These are phyloP conservation scores for Pseudopipra pipra DNA, from an alignment of 2,113 vertebrate species.

Conservation along the genomic window DNA sequence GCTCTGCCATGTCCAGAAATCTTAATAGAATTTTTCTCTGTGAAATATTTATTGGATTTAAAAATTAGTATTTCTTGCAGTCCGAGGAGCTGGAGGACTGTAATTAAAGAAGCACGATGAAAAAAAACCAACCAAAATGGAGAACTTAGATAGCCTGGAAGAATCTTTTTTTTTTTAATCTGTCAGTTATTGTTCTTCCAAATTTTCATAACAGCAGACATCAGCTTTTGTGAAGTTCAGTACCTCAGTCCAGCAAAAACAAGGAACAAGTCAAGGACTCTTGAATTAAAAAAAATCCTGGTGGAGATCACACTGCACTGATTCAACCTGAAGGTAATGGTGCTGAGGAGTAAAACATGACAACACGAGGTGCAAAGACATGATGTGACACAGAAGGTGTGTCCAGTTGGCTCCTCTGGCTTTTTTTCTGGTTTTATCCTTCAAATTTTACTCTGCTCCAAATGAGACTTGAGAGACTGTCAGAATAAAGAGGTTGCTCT, in stretches of 20 bases:
- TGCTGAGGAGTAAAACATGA: neutral
- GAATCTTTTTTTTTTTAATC: neutral
- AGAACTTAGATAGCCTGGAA: neutral
- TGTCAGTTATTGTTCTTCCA: neutral
- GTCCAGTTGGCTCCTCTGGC: accelerated
- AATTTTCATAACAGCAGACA: neutral
- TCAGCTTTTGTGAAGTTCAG: neutral
- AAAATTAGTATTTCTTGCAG: neutral
- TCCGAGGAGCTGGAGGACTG: neutral
- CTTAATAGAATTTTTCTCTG: neutral
- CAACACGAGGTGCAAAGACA: neutral
- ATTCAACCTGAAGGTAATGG: neutral
- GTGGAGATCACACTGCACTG: neutral
- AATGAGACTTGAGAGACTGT: neutral
- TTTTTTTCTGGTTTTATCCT: neutral
- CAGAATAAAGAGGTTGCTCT: neutral
- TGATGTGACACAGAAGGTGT: neutral
- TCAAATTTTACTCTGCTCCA: neutral
- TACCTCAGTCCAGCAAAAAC: neutral
- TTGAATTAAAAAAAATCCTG: neutral
- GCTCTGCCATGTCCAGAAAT: neutral
- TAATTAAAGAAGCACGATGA: neutral
- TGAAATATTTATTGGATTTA: neutral
- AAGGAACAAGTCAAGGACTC: neutral
- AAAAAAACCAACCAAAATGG: neutral